These are phyloP conservation scores for Rotaria magnacalcarata DNA, from an alignment of 2,888 invertebrate genomes.

Conservation along the genomic window DNA sequence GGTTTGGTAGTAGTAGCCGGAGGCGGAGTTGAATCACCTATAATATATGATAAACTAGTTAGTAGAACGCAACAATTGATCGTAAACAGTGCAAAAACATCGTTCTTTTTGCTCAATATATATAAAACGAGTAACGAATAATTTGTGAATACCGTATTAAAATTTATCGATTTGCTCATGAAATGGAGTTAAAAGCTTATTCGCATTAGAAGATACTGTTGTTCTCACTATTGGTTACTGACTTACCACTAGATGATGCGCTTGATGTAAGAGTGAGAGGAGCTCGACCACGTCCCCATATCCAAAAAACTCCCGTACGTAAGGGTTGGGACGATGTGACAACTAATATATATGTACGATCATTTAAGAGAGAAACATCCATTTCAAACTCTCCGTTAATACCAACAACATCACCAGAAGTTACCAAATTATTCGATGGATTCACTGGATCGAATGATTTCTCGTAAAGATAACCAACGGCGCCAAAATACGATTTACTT, in stretches of 20 bases:
- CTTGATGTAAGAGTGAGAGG: background rate
- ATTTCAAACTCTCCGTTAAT: background rate
- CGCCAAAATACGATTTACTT: background rate
- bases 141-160: no score
- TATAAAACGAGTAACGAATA: no score
- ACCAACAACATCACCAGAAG: background rate
- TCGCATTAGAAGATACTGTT: no score
- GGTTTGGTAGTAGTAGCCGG: background rate
- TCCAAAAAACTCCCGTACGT: background rate
- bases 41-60: background rate
- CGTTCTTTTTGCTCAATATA: no score
- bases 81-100: no score
- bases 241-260: background rate
- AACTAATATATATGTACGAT: background rate
- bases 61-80: no score
- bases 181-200: no score
- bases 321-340: background rate
- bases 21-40: background rate
- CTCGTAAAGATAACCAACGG: background rate
- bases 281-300: background rate
- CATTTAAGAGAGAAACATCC: background rate
- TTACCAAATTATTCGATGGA: background rate
- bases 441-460: background rate
- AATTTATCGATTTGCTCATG: no score
- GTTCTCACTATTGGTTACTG: no score